Evolutionary conservation across 2,113 vertebrate species (phyloP).

Genomic region (Gopherus flavomarginatus): DNA sequence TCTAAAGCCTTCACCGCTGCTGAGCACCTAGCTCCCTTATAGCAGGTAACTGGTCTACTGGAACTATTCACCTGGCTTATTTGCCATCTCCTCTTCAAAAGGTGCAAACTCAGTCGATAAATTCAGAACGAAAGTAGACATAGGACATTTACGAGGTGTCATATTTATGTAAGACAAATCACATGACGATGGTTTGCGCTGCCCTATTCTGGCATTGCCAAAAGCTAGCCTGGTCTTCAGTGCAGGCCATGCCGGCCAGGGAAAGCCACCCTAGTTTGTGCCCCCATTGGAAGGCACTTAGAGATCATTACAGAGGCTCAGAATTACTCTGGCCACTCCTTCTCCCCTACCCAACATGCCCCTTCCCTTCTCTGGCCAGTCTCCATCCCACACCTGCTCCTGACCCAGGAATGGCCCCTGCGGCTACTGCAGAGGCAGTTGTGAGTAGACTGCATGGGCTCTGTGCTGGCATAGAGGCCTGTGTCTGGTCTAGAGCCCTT

Average conservation of each 20-base stretch:
- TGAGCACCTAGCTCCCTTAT: not conserved
- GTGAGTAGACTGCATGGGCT: not conserved
- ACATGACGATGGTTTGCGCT: not conserved
- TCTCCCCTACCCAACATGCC: too few relatives aligned
- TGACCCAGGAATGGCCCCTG: not conserved
- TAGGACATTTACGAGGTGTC: too few relatives aligned
- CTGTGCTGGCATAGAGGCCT: not conserved
- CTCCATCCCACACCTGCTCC: not conserved
- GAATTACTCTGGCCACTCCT: not conserved
- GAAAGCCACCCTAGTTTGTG: not conserved
- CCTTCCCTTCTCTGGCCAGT: not conserved
- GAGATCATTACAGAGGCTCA: not conserved
- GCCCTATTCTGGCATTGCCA: not conserved
- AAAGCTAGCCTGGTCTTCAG: not conserved
- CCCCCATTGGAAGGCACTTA: not conserved
- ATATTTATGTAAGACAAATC: too few relatives aligned
- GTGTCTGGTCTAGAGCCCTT: not conserved
- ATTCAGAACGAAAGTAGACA: too few relatives aligned
- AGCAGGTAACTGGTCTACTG: not conserved
- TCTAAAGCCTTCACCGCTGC: not conserved
- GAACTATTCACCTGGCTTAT: not conserved
- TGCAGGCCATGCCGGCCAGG: too few relatives aligned
- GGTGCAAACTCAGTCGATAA: too few relatives aligned
- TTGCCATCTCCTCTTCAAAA: too few relatives aligned
- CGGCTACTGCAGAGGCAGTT: not conserved